Percentiles rank a stretch among this genome's conserved stretches.
phyloP scores from a whole-genome alignment of 2,888 invertebrate genomes.

The Pogonocherus hispidulus region DNA sequence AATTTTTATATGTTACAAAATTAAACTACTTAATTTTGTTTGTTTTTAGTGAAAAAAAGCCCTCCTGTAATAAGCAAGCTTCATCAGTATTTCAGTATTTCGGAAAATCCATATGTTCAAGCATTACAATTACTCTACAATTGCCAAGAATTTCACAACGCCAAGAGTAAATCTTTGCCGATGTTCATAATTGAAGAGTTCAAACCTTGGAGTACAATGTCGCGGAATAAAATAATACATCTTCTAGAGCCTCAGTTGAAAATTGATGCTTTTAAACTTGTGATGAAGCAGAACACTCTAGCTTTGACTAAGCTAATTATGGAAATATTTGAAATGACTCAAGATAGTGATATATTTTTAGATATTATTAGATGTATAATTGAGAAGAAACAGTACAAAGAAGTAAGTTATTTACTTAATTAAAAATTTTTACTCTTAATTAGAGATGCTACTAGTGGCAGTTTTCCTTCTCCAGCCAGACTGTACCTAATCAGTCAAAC shows the following conservation, averaged over 20 bases:
- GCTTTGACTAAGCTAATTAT: conserved; percentile 76
- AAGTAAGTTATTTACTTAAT: conserved; percentile 65
- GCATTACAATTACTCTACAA: conserved; percentile 74
- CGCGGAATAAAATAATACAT: conserved; percentile 67
- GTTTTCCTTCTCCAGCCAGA: too few species aligned
- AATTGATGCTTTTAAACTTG: conserved; percentile 80
- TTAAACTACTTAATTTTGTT: background rate
- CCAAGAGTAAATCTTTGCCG: conserved; percentile 75
- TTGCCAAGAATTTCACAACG: conserved; percentile 75
- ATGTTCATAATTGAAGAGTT: conserved; percentile 76
- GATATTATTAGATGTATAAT: conserved; percentile 75
- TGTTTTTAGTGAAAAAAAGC: conserved; percentile 66
- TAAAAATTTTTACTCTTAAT: conserved; percentile 4
- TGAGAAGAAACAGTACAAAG: conserved; percentile 76
- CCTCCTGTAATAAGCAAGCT: conserved; percentile 64
- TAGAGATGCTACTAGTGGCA: too few species aligned
- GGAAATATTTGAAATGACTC: conserved; percentile 75
- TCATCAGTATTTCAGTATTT: conserved; percentile 60
- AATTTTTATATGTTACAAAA: background rate
- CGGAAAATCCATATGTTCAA: conserved; percentile 74
- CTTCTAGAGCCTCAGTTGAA: conserved; percentile 73
- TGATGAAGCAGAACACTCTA: conserved; percentile 77
- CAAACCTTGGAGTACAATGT: conserved; percentile 69
- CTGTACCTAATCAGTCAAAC: too few species aligned
- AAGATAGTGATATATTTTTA: conserved; percentile 75